Evolutionary conservation across 2,113 vertebrate species (phyloP).

Genomic region (Semnornis frantzii): DNA sequence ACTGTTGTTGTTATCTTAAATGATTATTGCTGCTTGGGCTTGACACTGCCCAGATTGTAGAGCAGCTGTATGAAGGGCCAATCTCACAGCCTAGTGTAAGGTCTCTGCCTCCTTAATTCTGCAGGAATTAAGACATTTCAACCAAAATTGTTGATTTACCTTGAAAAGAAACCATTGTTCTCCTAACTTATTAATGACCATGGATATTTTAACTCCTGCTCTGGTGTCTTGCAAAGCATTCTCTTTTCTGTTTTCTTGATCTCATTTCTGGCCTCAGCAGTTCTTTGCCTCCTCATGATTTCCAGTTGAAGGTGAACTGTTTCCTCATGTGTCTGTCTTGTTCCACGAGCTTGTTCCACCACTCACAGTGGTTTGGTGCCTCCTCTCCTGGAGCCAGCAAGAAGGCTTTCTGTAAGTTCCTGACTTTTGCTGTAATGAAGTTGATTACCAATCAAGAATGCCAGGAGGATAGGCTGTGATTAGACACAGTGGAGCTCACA

Average conservation of each 20-base stretch:
- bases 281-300: background rate
- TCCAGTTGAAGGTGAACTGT: background rate
- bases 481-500: constrained; percentile 6
- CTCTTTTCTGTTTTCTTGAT: background rate
- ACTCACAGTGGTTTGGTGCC: background rate
- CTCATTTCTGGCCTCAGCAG: background rate
- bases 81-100: background rate
- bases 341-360: background rate
- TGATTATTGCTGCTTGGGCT: background rate
- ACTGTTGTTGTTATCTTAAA: background rate
- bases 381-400: background rate
- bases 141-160: background rate
- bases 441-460: constrained; percentile 46
- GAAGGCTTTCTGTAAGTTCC: constrained; percentile 42
- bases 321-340: background rate
- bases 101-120: background rate
- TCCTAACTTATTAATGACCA: background rate
- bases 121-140: background rate
- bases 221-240: background rate
- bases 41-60: background rate
- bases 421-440: background rate
- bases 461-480: background rate
- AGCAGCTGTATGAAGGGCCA: background rate
- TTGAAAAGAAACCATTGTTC: background rate
- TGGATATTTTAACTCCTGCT: background rate